These are phyloP conservation scores for Oreohelix idahoensis DNA, from an alignment of 1,140 invertebrate species.

Conservation along the genomic window DNA sequence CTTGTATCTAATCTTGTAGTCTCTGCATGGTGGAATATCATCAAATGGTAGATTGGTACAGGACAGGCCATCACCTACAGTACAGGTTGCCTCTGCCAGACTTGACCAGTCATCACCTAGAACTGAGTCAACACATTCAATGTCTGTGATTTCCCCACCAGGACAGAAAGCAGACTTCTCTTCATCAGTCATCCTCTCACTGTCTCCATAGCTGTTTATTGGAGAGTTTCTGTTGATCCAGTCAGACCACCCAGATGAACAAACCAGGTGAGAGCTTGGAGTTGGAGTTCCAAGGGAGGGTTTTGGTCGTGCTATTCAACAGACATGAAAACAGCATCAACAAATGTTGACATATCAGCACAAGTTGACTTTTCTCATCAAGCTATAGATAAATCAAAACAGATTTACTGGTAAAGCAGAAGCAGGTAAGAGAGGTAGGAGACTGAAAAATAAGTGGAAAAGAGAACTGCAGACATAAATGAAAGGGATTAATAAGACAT, in stretches of 20 bases:
- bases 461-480: no score
- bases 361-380: no score
- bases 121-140: conserved; percentile 56
- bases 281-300: background rate
- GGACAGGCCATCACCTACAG: conserved; percentile 47
- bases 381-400: no score
- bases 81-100: conserved; percentile 56
- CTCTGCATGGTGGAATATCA: conserved; percentile 59
- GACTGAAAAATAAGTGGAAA: no score
- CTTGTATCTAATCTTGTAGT: conserved; percentile 72
- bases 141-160: conserved; percentile 52
- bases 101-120: conserved; percentile 49
- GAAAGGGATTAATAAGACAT: no score
- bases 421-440: no score
- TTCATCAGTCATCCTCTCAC: conserved; percentile 47
- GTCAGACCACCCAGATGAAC: conserved; percentile 48
- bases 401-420: no score
- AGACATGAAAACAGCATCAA: no score
- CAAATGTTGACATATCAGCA: no score
- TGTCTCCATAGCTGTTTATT: conserved; percentile 36
- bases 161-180: conserved; percentile 51
- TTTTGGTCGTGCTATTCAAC: no score
- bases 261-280: background rate
- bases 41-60: conserved; percentile 54
- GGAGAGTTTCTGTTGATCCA: conserved; percentile 61